A percentile compares a stretch with the other conserved stretches of the same genome.
phyloP scores from a whole-genome alignment of 2,888 invertebrate species.

The Agelastica alni region DNA sequence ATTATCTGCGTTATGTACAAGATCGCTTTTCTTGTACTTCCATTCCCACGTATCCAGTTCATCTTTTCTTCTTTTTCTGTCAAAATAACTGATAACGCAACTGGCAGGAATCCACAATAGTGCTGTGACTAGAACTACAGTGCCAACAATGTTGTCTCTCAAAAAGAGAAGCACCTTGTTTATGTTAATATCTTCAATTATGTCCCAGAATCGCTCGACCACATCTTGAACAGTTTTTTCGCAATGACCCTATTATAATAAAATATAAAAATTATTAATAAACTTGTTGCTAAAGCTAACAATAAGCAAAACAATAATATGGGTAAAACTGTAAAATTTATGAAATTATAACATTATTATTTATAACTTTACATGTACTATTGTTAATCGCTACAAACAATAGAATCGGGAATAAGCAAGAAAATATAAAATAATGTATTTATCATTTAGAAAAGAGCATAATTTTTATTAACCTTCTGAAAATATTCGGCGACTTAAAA shows the following conservation, averaged over 20 bases:
- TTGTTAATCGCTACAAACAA: too few species aligned
- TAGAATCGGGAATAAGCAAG: too few species aligned
- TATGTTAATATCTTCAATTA: slow-evolving; percentile 94
- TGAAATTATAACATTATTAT: not conserved
- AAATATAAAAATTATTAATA: too few species aligned
- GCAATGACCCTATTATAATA: slow-evolving; percentile 89
- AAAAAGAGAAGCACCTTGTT: slow-evolving; percentile 88
- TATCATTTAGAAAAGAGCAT: too few species aligned
- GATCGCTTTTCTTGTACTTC: slow-evolving; percentile 69
- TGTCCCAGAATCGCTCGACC: slow-evolving; percentile 95
- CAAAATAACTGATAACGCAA: slow-evolving; percentile 84
- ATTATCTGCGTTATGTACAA: slow-evolving; percentile 74
- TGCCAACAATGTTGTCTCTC: slow-evolving; percentile 91
- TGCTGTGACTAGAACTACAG: slow-evolving; percentile 88
- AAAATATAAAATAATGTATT: too few species aligned
- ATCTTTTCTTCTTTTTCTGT: slow-evolving; percentile 72
- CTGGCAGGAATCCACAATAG: slow-evolving; percentile 94
- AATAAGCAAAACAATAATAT: too few species aligned
- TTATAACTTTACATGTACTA: too few species aligned
- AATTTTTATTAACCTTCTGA: too few species aligned
- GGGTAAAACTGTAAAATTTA: not conserved
- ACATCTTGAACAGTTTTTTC: slow-evolving; percentile 95
- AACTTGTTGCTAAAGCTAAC: too few species aligned
- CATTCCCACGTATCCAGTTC: slow-evolving; percentile 74
- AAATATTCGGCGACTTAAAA: too few species aligned